Evolutionary conservation across 2,797 vertebrate genomes (phyloP).

Genomic region (Galagoides demidoff): DNA sequence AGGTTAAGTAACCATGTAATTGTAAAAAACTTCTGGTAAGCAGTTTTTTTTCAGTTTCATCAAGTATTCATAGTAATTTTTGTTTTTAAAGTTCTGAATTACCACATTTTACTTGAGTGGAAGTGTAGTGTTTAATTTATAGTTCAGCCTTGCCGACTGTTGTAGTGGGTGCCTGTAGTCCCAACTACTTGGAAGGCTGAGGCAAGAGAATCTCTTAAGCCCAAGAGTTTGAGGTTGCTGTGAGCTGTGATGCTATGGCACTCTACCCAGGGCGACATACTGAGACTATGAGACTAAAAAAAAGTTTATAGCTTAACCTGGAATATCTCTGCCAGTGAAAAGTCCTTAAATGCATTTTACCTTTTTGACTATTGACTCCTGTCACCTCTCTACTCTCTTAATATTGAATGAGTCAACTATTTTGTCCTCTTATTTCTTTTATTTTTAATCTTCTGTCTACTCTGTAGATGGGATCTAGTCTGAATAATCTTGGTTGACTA

Average conservation of each 20-base stretch:
- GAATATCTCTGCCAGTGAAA: neutral
- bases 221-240: too few species aligned
- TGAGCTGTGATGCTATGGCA: too few species aligned
- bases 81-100: conserved; percentile 50
- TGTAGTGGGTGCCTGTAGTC: too few species aligned
- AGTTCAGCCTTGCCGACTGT: neutral
- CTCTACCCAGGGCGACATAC: too few species aligned
- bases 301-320: conserved; percentile 10
- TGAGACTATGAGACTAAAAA: too few species aligned
- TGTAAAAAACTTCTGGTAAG: conserved; percentile 59
- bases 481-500: conserved; percentile 28
- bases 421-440: neutral
- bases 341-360: neutral
- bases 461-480: neutral
- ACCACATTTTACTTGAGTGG: conserved; percentile 3
- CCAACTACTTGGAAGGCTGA: too few species aligned
- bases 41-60: conserved; percentile 13
- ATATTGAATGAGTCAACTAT: neutral
- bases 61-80: conserved; percentile 1
- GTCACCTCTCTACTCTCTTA: neutral
- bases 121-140: conserved; percentile 43
- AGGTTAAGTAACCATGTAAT: conserved; percentile 55
- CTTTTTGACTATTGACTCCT: neutral
- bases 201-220: too few species aligned
- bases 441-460: conserved; percentile 31